A percentile compares a stretch with the other conserved stretches of the same genome.
phyloP scores from a whole-genome alignment of 2,113 vertebrate species.

The Psephotus haematonotus region DNA sequence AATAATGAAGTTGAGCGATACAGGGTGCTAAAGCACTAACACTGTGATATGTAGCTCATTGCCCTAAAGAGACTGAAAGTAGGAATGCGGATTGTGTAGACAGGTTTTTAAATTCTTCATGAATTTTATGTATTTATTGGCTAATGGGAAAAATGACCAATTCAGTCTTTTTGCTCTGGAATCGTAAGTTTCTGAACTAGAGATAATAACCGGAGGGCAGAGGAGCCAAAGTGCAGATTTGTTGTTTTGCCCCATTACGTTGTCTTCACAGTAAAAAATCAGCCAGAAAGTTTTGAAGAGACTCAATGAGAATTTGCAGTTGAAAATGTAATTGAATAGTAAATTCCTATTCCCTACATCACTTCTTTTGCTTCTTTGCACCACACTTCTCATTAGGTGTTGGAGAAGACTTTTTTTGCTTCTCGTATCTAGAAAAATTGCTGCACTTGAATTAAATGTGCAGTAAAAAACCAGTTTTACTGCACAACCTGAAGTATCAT shows the following conservation, averaged over 20 bases:
- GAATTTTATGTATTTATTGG: not conserved
- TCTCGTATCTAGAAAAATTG: not conserved
- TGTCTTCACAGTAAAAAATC: not conserved
- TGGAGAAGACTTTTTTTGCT: not conserved
- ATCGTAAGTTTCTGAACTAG: not conserved
- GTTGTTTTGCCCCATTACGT: not conserved
- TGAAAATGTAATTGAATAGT: not conserved
- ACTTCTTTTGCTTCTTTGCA: not conserved
- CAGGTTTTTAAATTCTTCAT: not conserved
- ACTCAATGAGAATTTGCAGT: rapidly evolving
- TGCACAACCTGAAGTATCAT: not conserved
- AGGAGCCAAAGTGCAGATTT: not conserved
- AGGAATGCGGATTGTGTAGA: not conserved
- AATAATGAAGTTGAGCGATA: not conserved
- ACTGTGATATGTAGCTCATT: rapidly evolving
- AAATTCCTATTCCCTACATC: not conserved
- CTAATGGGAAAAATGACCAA: not conserved
- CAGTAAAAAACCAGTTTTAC: not conserved
- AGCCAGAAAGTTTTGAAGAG: not conserved
- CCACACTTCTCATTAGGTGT: not conserved
- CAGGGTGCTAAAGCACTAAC: not conserved
- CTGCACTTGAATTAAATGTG: not conserved
- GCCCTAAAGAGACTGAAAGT: not conserved
- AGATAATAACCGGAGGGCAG: rapidly evolving
- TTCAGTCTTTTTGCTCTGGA: not conserved